These are phyloP conservation scores for Nothoprocta perdicaria DNA, from an alignment of 2,113 vertebrate species.

Conservation along the genomic window DNA sequence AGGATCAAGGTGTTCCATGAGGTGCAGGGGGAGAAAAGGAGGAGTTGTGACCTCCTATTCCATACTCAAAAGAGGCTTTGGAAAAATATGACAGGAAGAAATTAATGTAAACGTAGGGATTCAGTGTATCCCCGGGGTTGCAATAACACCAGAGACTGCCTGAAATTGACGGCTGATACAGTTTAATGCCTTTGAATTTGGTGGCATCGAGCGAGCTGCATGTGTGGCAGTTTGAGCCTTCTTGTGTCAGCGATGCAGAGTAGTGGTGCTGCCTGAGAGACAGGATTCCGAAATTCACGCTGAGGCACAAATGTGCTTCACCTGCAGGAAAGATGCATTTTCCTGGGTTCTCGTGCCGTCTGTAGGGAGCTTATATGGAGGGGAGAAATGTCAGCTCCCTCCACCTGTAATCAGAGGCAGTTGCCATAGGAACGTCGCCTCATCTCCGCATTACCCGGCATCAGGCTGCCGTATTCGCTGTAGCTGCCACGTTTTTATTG, in stretches of 20 bases:
- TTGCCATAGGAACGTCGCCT: background rate
- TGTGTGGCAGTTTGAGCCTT: fast-evolving
- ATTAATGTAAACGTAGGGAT: background rate
- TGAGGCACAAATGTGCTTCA: background rate
- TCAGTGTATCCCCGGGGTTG: background rate
- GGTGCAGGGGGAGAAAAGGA: background rate
- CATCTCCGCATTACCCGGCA: background rate
- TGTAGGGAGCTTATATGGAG: background rate
- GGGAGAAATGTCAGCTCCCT: background rate
- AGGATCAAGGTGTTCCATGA: no score
- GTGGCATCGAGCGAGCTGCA: fast-evolving
- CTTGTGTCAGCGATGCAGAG: fast-evolving
- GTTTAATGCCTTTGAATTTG: fast-evolving
- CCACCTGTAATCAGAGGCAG: background rate
- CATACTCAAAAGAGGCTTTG: background rate
- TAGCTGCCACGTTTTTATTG: background rate
- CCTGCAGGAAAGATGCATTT: background rate
- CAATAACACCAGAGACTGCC: background rate
- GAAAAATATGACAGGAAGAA: background rate
- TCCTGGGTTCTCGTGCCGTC: background rate
- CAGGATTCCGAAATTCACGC: background rate
- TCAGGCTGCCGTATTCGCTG: background rate
- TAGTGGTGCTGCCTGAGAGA: background rate
- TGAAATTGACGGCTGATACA: background rate
- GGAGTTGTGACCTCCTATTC: background rate